Evolutionary conservation across 2,888 invertebrate genomes (phyloP).

Genomic region (Empis stercorea): DNA sequence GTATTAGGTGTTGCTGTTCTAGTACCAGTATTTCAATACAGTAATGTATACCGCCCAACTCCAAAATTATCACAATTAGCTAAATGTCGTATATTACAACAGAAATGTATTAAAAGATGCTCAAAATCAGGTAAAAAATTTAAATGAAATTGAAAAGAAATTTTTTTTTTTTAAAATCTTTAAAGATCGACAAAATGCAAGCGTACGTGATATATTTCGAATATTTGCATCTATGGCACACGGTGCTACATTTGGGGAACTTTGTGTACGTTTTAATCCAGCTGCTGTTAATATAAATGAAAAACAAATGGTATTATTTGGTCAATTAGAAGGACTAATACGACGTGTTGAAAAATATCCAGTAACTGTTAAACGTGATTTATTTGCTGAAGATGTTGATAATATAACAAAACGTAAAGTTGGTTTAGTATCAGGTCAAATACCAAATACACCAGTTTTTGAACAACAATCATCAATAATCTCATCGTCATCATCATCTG

Average conservation of each 20-base stretch:
- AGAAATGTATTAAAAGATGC: conserved; percentile 56
- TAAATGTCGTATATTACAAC: conserved; percentile 50
- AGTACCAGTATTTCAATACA: conserved; percentile 70
- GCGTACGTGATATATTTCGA: conserved; percentile 55
- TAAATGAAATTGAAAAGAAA: too few species aligned
- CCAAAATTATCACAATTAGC: conserved; percentile 54
- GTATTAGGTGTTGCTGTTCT: conserved; percentile 61
- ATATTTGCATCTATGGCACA: conserved; percentile 66
- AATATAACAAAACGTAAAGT: conserved; percentile 12
- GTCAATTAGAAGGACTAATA: conserved; percentile 72
- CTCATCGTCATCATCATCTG: not conserved
- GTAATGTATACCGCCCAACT: conserved; percentile 58
- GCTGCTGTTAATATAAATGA: conserved; percentile 64
- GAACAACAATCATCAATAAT: conserved; percentile 1
- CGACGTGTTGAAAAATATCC: conserved; percentile 64
- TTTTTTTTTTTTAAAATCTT: conserved; percentile 11
- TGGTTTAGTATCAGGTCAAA: conserved; percentile 5
- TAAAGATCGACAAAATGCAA: conserved; percentile 49
- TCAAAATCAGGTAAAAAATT: conserved; percentile 56
- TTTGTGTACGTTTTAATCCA: conserved; percentile 62
- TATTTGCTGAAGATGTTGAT: conserved; percentile 15
- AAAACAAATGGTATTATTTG: conserved; percentile 73
- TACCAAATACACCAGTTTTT: conserved; percentile 10
- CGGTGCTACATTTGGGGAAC: conserved; percentile 61
- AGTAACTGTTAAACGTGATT: conserved; percentile 34